Conservation (phyloP, 2,888 invertebrate genomes). For the Cephus pulcher region DNA sequence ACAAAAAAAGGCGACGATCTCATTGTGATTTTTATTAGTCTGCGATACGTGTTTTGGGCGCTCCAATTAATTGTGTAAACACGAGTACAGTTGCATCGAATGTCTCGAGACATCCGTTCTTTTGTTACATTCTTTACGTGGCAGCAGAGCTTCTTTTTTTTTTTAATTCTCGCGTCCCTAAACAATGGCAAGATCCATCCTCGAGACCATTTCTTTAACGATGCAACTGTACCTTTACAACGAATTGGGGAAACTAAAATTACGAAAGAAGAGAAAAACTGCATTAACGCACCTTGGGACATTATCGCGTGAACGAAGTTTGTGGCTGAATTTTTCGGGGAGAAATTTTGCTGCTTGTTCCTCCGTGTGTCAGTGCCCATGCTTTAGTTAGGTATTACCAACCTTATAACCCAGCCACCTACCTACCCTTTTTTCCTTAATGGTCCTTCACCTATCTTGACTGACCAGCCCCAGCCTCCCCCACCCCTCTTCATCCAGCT, state of each 20-base stretch:
- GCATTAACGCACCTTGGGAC: constrained; percentile 12
- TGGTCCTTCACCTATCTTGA: not conserved
- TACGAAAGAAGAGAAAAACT: not conserved
- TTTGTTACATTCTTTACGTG: not conserved
- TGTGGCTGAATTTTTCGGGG: constrained; percentile 20
- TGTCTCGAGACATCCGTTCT: not conserved
- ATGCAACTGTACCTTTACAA: constrained; percentile 36
- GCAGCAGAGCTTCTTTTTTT: not conserved
- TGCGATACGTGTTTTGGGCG: constrained; percentile 24
- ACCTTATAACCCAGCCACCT: not conserved
- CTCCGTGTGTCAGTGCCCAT: constrained; percentile 28
- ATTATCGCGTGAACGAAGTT: constrained; percentile 9
- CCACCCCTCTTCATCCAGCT: constrained; percentile 27
- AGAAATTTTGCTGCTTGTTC: constrained; percentile 21
- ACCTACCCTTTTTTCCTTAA: not conserved
- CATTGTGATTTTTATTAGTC: constrained; percentile 54
- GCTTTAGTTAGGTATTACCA: constrained; percentile 33
- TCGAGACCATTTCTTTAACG: not conserved
- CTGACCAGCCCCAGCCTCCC: too few relatives aligned
- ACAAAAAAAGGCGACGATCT: constrained; percentile 45
- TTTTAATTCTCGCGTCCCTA: not conserved
- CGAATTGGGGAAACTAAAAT: not conserved
- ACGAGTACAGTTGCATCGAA: constrained; percentile 29
- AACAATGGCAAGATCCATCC: not conserved
- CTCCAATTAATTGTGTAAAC: not conserved